Percentiles rank a stretch among this genome's conserved stretches.
phyloP scores from a whole-genome alignment of 2,113 vertebrate genomes.

The Scolopax mira region DNA sequence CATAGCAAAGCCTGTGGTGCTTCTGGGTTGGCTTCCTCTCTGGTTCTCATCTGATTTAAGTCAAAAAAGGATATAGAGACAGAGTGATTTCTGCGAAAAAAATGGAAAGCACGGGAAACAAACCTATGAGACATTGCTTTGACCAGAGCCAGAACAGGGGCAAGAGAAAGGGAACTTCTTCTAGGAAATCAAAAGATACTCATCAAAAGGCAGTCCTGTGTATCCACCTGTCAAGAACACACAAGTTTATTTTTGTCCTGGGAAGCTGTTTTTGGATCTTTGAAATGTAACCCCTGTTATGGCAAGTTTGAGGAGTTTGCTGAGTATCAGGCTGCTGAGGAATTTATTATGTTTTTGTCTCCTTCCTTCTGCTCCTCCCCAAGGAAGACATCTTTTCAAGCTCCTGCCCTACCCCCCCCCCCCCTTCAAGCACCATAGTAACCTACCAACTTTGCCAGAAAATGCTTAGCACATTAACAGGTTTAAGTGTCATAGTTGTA shows the following conservation, averaged over 20 bases:
- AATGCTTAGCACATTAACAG: constrained; percentile 75
- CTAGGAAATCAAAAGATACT: constrained; percentile 34
- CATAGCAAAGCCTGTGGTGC: background rate
- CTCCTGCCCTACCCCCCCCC: constrained; percentile 26
- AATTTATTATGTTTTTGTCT: constrained; percentile 40
- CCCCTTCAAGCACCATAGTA: constrained; percentile 58
- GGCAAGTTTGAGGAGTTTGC: constrained; percentile 14
- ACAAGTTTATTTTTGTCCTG: constrained; percentile 39
- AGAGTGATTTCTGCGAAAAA: background rate
- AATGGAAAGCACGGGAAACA: background rate
- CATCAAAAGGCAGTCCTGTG: background rate
- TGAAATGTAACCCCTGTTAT: background rate
- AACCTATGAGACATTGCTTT: background rate
- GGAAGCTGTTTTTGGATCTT: constrained; percentile 24
- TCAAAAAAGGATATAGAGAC: background rate
- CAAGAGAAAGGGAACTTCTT: constrained; percentile 12
- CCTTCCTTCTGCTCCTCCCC: constrained; percentile 5
- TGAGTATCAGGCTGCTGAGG: background rate
- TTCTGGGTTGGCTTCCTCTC: background rate
- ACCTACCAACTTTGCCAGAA: constrained; percentile 65
- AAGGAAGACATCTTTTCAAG: constrained; percentile 15
- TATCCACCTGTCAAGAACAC: constrained; percentile 30
- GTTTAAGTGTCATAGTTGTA: constrained; percentile 59
- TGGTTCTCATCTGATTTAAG: background rate
- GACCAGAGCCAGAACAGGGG: background rate